Evolutionary conservation across 2,113 vertebrate genomes (phyloP).

Genomic region (Mystacornis crossleyi): DNA sequence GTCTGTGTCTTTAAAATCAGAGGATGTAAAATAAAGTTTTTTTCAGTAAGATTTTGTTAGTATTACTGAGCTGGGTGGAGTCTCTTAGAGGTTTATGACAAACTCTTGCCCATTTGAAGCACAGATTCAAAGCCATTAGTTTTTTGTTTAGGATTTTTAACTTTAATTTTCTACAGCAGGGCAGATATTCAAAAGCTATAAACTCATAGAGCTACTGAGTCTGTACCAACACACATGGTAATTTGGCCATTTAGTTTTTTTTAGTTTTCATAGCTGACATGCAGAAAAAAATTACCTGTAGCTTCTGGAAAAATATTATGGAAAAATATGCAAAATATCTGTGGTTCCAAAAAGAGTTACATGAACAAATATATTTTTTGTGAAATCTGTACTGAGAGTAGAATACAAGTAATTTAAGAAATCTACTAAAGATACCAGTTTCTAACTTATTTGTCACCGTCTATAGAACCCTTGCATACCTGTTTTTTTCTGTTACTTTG

Average conservation of each 20-base stretch:
- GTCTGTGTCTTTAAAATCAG: background rate
- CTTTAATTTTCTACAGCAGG: background rate
- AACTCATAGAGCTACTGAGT: background rate
- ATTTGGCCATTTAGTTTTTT: background rate
- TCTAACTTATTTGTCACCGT: background rate
- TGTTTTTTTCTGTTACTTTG: background rate
- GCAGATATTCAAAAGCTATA: background rate
- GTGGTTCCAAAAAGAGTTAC: background rate
- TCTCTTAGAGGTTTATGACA: background rate
- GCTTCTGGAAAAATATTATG: background rate
- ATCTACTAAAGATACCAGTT: background rate
- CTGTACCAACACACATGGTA: background rate
- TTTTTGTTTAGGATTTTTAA: background rate
- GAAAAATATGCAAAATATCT: background rate
- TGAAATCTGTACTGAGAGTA: background rate
- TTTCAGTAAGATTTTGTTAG: background rate
- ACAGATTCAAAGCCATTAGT: background rate
- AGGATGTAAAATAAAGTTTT: background rate
- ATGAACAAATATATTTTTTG: background rate
- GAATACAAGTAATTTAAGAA: background rate
- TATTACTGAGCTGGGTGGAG: background rate
- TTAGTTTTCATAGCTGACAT: background rate
- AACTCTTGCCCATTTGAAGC: background rate
- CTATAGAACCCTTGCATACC: background rate
- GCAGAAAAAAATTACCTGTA: background rate